Conservation (phyloP, 2,113 vertebrate genomes). For the Stegastes partitus region DNA sequence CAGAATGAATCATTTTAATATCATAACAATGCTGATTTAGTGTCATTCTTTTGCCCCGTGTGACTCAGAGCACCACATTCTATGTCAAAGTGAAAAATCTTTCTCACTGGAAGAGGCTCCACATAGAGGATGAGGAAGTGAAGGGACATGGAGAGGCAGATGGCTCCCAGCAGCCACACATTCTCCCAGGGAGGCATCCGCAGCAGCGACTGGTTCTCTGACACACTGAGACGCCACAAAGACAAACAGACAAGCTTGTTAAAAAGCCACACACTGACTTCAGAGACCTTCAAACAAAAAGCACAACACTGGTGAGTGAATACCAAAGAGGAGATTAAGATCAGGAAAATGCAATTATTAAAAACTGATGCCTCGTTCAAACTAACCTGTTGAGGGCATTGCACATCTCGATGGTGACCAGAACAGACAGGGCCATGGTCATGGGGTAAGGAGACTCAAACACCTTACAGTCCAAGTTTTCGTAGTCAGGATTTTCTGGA, state of each 20-base stretch:
- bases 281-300: background rate
- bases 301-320: background rate
- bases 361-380: background rate
- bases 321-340: no score
- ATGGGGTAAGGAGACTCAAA: conserved; percentile 98
- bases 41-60: background rate
- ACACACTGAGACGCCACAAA: conserved; percentile 85
- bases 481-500: conserved; percentile 93
- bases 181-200: conserved; percentile 99
- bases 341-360: no score
- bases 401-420: conserved; percentile 99
- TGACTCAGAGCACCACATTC: background rate
- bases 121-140: conserved; percentile 99
- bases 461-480: conserved; percentile 89
- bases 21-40: no score
- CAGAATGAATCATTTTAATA: background rate
- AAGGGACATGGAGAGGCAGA: conserved; percentile 99
- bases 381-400: conserved; percentile 98
- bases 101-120: conserved; percentile 94
- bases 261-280: conserved; percentile 2
- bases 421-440: conserved; percentile 98
- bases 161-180: conserved; percentile 97
- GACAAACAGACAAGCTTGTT: conserved; percentile 8
- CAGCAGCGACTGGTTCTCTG: conserved; percentile 98
- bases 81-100: conserved; percentile 8